phyloP scores from a whole-genome alignment of 2,797 vertebrate species.

The Uromys caudimaculatus region DNA sequence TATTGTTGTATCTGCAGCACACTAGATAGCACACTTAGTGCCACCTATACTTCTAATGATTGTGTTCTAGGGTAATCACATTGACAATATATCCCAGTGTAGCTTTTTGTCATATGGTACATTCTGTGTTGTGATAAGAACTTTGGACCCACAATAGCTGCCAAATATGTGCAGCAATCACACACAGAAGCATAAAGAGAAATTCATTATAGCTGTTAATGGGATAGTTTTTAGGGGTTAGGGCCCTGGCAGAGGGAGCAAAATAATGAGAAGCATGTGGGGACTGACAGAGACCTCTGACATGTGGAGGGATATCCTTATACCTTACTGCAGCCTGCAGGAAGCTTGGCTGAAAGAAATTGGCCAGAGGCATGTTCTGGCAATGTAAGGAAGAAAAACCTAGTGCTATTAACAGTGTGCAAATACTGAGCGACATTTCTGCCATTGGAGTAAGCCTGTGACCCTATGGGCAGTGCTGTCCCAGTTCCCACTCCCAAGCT shows the following conservation, averaged over 20 bases:
- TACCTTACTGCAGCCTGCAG: neutral
- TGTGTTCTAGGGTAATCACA: neutral
- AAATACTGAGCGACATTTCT: neutral
- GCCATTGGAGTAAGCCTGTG: neutral
- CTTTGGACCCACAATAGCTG: neutral
- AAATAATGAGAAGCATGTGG: neutral
- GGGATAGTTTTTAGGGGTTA: neutral
- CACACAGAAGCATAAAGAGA: neutral
- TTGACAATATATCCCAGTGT: neutral
- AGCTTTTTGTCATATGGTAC: neutral
- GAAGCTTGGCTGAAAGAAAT: slow-evolving; percentile 18
- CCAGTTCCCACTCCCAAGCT: neutral
- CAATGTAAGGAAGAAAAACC: neutral
- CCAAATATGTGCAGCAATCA: neutral
- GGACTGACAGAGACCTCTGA: neutral
- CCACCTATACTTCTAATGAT: neutral
- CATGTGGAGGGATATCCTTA: neutral
- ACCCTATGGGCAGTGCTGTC: neutral
- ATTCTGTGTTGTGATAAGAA: neutral
- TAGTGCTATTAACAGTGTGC: neutral
- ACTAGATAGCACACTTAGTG: neutral
- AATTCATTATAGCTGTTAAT: neutral
- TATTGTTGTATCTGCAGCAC: neutral
- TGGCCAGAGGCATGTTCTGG: slow-evolving; percentile 63
- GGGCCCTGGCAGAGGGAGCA: neutral